A percentile compares a stretch with the other conserved stretches of the same genome.
Conservation (phyloP, 2,113 vertebrate genomes). For the Limnothrissa miodon region DNA sequence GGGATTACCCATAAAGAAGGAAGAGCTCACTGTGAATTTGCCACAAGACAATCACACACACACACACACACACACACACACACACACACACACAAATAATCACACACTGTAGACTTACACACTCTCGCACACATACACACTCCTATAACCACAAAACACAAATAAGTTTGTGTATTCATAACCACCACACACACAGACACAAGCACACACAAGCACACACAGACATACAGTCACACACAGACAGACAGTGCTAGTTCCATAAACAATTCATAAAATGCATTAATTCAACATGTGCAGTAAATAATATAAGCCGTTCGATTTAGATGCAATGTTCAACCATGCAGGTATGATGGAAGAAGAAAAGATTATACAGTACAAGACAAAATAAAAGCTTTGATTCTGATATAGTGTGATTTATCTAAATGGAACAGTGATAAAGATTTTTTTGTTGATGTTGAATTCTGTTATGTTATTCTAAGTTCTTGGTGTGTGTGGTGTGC, state of each 20-base stretch:
- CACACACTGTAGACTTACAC: background rate
- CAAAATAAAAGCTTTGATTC: constrained; percentile 4
- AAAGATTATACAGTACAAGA: background rate
- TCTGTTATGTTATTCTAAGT: too few species aligned
- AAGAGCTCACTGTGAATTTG: constrained; percentile 39
- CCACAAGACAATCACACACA: constrained; percentile 49
- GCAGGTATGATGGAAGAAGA: background rate
- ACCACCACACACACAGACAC: background rate
- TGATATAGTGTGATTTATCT: background rate
- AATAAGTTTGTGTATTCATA: background rate
- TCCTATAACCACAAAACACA: background rate
- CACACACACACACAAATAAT: background rate
- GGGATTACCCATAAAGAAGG: constrained; percentile 75
- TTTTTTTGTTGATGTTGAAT: background rate
- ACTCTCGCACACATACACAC: background rate
- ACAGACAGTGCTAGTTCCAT: background rate
- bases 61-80: constrained; percentile 37
- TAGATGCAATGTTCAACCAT: background rate
- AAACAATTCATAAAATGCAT: background rate
- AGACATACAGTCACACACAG: background rate
- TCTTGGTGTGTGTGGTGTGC: too few species aligned
- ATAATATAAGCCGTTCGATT: background rate
- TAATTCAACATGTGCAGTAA: background rate
- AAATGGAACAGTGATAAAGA: background rate
- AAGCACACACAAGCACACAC: background rate